Evolutionary conservation across 2,888 invertebrate species (phyloP).

Genomic region (Cephonodes hylas): DNA sequence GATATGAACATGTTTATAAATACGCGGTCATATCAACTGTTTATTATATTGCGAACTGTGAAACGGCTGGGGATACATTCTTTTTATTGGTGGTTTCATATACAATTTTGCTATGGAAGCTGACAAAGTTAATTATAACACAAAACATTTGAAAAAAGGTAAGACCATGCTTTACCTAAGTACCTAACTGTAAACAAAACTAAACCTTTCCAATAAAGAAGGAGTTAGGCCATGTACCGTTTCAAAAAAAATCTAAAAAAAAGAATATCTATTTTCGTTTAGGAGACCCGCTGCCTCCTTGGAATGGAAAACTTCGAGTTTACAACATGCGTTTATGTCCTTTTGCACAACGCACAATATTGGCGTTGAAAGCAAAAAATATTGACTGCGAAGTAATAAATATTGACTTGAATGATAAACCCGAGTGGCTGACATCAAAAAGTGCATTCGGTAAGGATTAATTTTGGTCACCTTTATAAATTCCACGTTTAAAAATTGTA

Average conservation of each 20-base stretch:
- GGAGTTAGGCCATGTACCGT: no score
- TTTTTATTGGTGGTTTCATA: background rate
- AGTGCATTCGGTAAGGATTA: conserved; percentile 76
- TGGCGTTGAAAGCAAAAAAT: conserved; percentile 88
- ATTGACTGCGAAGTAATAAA: conserved; percentile 88
- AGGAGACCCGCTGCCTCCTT: conserved; percentile 85
- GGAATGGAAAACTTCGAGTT: conserved; percentile 84
- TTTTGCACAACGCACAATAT: conserved; percentile 87
- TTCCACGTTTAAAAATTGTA: no score
- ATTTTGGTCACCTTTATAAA: no score
- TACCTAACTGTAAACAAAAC: no score
- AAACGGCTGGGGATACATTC: background rate
- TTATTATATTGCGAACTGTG: background rate
- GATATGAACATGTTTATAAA: background rate
- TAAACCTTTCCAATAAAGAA: no score
- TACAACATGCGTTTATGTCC: conserved; percentile 93
- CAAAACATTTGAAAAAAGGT: background rate
- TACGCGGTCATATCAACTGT: background rate
- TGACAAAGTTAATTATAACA: background rate
- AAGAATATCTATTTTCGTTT: conserved; percentile 30
- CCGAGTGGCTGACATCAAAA: conserved; percentile 88
- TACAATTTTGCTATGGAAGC: background rate
- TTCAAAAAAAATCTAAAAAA: no score
- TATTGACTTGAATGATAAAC: conserved; percentile 86
- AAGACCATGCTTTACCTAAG: no score